Evolutionary conservation across 2,888 invertebrate species (phyloP).

Genomic region (Busseola fusca): DNA sequence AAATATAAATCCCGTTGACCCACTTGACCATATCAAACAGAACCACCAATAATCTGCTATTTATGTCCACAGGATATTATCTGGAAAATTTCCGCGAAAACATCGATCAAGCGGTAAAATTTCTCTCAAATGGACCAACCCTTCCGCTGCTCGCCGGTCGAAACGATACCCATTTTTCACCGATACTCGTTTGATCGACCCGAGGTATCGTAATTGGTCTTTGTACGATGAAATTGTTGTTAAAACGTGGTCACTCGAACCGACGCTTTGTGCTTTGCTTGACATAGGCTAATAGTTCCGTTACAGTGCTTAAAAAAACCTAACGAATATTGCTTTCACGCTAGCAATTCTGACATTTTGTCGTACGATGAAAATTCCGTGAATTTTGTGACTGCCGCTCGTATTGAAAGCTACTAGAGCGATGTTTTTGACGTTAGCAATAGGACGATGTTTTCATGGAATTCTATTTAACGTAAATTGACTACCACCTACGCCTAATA

Average conservation of each 20-base stretch:
- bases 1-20: slow-evolving; percentile 14
- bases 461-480: slow-evolving; percentile 1
- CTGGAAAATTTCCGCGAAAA: slow-evolving; percentile 57
- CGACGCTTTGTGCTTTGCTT: slow-evolving; percentile 59
- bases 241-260: slow-evolving; percentile 65
- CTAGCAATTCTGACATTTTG: slow-evolving; percentile 42
- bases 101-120: slow-evolving; percentile 60
- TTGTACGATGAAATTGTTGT: slow-evolving; percentile 68
- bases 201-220: slow-evolving; percentile 69
- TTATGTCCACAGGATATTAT: slow-evolving; percentile 45
- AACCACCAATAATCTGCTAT: slow-evolving; percentile 52
- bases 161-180: slow-evolving; percentile 65
- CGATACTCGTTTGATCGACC: slow-evolving; percentile 67
- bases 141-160: slow-evolving; percentile 50
- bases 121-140: slow-evolving; percentile 57
- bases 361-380: slow-evolving; percentile 34
- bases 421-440: slow-evolving; percentile 16
- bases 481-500: neutral
- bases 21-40: slow-evolving; percentile 33
- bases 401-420: slow-evolving; percentile 21
- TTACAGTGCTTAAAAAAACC: slow-evolving; percentile 58
- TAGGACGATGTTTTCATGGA: neutral
- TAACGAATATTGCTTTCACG: slow-evolving; percentile 45
- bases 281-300: slow-evolving; percentile 60
- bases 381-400: slow-evolving; percentile 34